Conservation (phyloP, 2,797 vertebrate species). For the Sternotherus odoratus region DNA sequence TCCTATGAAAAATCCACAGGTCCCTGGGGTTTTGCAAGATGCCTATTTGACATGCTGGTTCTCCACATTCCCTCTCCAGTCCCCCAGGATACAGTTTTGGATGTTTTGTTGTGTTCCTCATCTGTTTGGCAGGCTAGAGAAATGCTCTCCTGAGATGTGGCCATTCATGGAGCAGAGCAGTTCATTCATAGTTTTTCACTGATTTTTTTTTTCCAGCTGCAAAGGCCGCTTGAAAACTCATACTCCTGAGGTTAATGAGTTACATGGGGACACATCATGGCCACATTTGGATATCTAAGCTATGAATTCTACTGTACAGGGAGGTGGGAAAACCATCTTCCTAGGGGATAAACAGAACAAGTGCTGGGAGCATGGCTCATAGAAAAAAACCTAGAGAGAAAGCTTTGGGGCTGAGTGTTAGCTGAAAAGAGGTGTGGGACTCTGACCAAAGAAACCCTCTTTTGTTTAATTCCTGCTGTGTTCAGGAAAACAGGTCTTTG, state of each 20-base stretch:
- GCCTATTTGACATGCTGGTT: neutral
- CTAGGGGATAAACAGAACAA: no score
- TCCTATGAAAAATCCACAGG: neutral
- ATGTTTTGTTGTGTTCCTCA: neutral
- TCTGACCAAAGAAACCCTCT: no score
- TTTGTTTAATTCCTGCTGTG: no score
- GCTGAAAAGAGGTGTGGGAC: no score
- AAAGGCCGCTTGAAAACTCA: neutral
- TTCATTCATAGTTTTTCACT: neutral
- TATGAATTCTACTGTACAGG: neutral
- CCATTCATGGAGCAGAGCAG: neutral
- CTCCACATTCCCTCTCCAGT: neutral
- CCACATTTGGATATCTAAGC: neutral
- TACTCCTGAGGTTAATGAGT: neutral
- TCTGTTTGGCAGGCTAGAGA: neutral
- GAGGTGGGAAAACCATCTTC: neutral
- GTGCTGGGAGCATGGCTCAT: no score
- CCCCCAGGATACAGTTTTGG: neutral
- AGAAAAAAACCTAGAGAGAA: no score
- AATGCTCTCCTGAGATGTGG: neutral
- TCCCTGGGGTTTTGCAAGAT: neutral
- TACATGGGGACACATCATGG: neutral
- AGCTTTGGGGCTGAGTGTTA: no score
- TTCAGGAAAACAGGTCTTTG: no score
- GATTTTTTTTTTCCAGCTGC: neutral